Evolutionary conservation across 2,888 invertebrate genomes (phyloP), one percentile per base, ranked within the genome.

Genomic region (Amphipyra berbera): DNA sequence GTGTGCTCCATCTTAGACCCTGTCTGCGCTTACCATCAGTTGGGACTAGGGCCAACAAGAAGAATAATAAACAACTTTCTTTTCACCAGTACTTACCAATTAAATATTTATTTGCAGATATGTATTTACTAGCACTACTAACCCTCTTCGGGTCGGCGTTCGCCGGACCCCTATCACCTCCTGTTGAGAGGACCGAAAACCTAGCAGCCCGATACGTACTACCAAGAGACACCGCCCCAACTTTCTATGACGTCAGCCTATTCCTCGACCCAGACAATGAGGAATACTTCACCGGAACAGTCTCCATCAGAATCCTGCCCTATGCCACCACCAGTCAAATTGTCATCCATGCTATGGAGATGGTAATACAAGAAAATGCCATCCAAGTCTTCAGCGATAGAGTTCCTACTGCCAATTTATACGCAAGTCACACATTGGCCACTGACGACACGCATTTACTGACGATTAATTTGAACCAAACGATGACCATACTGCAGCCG

Each of bases 141-240:
- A 77, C 86, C 65, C 57, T 92, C 1, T 9, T 92, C 70, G 92
- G 91, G 61, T 68, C 83, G 7, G 88, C 84, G 0, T 44, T 77
- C 0, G 83, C 84, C 49, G 66, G 84, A 2, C 91, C 93, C 0
- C 1, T 89, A 1, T 41, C 55, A 7, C 44, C 56, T 41, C 60
- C 61, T 7, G 30, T 38, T 0, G 55, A 69, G 0, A 55, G 14
- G 13, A 69, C 72, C 27, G 82, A 78, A 33, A 72, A 78, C 12
- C 57, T 82, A 0, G 77, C 79, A 0, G 86, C 82, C 0, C 76
- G 65, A 30, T 96, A 96, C 83, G 92, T 95, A 0, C 88, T 97
- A 9, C 96, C 96, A 0, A 88, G 86, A 0, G 90, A 90, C 37
- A 90, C 96, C 0, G 79, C 78, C n/a, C 96, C 96, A 0, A 87